These are phyloP conservation scores for Drosophila sturtevanti DNA, from an alignment of 1,140 invertebrate species.

Conservation along the genomic window DNA sequence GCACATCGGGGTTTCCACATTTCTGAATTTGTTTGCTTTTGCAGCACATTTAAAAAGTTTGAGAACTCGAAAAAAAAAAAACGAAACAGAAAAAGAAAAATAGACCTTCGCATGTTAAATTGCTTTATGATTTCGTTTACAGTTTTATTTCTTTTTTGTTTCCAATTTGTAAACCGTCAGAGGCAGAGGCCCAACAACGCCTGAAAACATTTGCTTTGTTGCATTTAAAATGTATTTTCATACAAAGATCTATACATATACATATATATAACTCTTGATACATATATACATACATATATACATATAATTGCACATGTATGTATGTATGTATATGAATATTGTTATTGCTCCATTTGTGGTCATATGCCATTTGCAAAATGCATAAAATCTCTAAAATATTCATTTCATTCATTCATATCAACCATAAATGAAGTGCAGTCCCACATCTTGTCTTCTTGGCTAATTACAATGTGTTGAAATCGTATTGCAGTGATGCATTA, in stretches of 20 bases:
- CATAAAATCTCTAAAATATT: neutral
- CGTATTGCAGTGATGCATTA: neutral
- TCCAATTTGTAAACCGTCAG: constrained; percentile 3
- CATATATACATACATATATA: neutral
- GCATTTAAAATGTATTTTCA: constrained; percentile 10
- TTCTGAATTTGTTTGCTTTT: neutral
- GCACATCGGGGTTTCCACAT: neutral
- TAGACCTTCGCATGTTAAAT: neutral
- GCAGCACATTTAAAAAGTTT: neutral
- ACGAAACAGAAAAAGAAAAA: neutral
- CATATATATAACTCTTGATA: neutral
- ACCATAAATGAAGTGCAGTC: neutral
- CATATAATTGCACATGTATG: neutral
- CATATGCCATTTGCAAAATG: neutral
- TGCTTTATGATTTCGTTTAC: neutral
- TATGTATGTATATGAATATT: neutral
- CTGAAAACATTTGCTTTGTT: constrained; percentile 8
- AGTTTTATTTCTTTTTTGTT: neutral
- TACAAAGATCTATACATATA: neutral
- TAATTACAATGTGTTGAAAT: neutral
- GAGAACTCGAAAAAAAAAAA: too few relatives aligned
- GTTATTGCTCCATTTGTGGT: neutral
- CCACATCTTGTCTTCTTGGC: neutral
- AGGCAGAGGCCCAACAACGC: constrained; percentile 3
- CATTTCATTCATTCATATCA: neutral